phyloP scores from a whole-genome alignment of 2,888 invertebrate genomes.

The Hylaea fasciaria region DNA sequence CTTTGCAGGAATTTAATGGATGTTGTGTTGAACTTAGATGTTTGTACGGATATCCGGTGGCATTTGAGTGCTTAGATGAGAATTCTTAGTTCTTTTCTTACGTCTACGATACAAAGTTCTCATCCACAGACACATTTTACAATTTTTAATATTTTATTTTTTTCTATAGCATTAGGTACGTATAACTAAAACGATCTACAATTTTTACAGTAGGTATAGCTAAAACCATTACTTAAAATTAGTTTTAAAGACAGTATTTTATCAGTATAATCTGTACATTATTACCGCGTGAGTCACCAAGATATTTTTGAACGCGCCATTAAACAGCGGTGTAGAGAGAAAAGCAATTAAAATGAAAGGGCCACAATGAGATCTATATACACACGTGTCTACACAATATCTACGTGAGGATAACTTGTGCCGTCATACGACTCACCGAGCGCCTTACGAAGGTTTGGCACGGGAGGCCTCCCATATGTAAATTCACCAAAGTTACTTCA shows the following conservation, averaged over 20 bases:
- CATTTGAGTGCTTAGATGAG: neutral
- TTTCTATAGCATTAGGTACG: no score
- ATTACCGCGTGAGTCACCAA: no score
- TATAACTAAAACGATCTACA: no score
- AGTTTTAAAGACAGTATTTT: no score
- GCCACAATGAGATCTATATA: neutral
- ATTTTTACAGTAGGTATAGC: no score
- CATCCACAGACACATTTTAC: no score
- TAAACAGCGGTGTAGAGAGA: no score
- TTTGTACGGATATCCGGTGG: constrained; percentile 2
- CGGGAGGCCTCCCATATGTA: constrained; percentile 9
- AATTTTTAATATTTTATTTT: no score
- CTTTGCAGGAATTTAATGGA: constrained; percentile 8
- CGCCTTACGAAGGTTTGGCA: constrained; percentile 12
- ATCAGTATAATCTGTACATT: no score
- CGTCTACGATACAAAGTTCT: no score
- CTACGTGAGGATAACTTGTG: neutral
- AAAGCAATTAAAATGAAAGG: neutral
- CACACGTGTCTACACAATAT: neutral
- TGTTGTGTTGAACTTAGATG: constrained; percentile 6
- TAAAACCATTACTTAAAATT: no score
- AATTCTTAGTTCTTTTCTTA: neutral
- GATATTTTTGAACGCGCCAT: no score
- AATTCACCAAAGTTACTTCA: constrained; percentile 23
- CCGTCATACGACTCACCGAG: neutral